phyloP scores from a whole-genome alignment of 2,888 invertebrate genomes.

The Aspidiotus destructor region DNA sequence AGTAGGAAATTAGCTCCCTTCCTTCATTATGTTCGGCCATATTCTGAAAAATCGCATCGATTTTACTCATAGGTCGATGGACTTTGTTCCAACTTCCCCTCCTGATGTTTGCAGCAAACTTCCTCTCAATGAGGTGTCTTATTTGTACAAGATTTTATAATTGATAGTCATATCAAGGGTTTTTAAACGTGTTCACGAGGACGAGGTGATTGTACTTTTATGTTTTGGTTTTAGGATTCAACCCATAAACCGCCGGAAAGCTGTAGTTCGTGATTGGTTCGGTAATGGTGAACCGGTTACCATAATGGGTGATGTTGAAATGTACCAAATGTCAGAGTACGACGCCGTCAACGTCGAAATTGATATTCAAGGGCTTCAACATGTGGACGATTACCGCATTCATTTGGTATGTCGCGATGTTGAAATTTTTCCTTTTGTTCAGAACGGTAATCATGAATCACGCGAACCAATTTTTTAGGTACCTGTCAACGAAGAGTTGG shows the following conservation, averaged over 20 bases:
- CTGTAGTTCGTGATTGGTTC: constrained; percentile 79
- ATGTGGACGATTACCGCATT: constrained; percentile 65
- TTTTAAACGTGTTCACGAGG: no score
- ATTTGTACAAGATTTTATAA: no score
- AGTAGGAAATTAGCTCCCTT: no score
- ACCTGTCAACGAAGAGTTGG: constrained; percentile 68
- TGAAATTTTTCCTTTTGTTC: background rate
- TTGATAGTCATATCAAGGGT: no score
- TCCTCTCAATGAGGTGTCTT: no score
- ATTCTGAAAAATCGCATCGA: no score
- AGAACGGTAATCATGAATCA: no score
- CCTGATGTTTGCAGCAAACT: no score
- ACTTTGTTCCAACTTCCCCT: no score
- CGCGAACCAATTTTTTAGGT: constrained; percentile 47
- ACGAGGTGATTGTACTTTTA: no score
- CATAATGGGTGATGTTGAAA: constrained; percentile 66
- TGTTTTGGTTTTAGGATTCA: constrained; percentile 50
- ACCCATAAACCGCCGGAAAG: constrained; percentile 66
- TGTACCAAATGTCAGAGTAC: constrained; percentile 76
- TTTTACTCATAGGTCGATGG: no score
- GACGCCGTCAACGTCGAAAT: constrained; percentile 71
- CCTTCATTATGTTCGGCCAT: no score
- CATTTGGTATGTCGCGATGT: constrained; percentile 54
- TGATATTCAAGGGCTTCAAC: constrained; percentile 58
- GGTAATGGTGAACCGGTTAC: constrained; percentile 60